phyloP scores from a whole-genome alignment of 2,888 invertebrate species.

The Tenodera sinensis region DNA sequence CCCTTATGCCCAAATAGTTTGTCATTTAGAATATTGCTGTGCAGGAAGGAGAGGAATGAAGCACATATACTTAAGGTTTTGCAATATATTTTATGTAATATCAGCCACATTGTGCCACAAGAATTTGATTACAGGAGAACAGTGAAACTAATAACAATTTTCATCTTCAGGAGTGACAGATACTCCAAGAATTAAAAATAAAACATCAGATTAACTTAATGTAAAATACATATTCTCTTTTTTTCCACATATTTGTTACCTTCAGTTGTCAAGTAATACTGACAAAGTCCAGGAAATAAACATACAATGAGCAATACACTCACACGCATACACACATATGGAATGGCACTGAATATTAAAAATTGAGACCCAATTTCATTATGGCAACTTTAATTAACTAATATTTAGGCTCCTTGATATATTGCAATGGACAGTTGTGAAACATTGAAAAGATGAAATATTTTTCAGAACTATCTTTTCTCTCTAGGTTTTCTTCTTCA shows the following conservation, averaged over 20 bases:
- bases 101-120: slow-evolving; percentile 23
- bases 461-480: neutral
- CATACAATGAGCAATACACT: neutral
- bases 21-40: too few relatives aligned
- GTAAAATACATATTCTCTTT: neutral
- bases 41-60: neutral
- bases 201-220: neutral
- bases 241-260: neutral
- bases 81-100: slow-evolving; percentile 19
- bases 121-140: slow-evolving; percentile 10
- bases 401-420: slow-evolving; percentile 2
- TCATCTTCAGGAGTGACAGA: neutral
- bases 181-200: neutral
- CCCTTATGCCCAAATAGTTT: too few relatives aligned
- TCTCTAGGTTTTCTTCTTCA: neutral
- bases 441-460: neutral
- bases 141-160: neutral
- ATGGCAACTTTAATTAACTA: neutral
- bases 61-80: neutral
- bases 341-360: slow-evolving; percentile 13
- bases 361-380: neutral
- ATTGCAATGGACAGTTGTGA: neutral
- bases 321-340: slow-evolving; percentile 6
- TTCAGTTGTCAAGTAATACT: slow-evolving; percentile 4
- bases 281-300: neutral